phyloP scores from a whole-genome alignment of 2,888 invertebrate species.

The Dolomedes plantarius region DNA sequence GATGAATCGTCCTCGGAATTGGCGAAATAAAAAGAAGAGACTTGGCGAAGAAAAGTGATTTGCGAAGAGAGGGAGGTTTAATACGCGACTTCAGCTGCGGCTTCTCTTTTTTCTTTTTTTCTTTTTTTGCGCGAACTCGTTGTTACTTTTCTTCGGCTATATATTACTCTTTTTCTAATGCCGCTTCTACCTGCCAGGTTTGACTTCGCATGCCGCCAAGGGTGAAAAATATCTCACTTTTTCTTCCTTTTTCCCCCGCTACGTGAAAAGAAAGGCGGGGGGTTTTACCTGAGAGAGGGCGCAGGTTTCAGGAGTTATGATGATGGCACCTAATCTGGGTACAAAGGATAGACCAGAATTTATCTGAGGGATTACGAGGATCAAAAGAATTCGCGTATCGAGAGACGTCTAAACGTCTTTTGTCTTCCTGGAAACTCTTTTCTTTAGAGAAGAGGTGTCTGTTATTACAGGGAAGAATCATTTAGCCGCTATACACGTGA shows the following conservation, averaged over 20 bases:
- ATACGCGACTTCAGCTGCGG: too few relatives aligned
- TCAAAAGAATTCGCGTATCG: not conserved
- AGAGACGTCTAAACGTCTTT: not conserved
- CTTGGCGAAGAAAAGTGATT: too few relatives aligned
- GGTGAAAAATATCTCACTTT: constrained; percentile 3
- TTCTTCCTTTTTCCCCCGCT: not conserved
- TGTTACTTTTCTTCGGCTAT: not conserved
- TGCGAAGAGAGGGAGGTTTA: too few relatives aligned
- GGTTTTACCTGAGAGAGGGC: not conserved
- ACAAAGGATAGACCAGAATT: not conserved
- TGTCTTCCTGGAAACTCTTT: not conserved
- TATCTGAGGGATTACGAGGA: not conserved
- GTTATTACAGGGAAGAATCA: too few relatives aligned
- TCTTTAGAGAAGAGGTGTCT: too few relatives aligned
- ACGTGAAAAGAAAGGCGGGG: not conserved
- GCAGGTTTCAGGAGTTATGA: not conserved
- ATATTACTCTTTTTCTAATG: not conserved
- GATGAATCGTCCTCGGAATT: too few relatives aligned
- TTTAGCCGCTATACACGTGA: too few relatives aligned
- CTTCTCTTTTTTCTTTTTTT: too few relatives aligned
- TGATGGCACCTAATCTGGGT: not conserved
- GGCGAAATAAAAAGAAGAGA: too few relatives aligned
- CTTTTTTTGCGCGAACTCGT: too few relatives aligned
- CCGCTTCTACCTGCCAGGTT: not conserved
- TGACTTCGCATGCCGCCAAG: not conserved